phyloP scores from a whole-genome alignment of 1,140 invertebrate genomes.

The Coelopa frigida region DNA sequence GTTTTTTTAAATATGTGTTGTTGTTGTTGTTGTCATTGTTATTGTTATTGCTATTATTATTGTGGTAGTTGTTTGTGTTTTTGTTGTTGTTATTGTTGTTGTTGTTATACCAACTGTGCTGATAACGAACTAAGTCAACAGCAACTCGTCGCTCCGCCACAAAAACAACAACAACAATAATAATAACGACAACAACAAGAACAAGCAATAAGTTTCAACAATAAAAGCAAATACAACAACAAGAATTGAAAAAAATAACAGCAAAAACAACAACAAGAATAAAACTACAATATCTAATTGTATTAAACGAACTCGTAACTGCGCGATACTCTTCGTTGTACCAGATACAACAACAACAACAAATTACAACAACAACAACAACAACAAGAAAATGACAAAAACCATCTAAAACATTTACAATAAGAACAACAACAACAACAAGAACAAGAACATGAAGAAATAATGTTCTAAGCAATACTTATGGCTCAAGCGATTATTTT shows the following conservation, averaged over 20 bases:
- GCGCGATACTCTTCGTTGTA: neutral
- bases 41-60: neutral
- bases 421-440: too few species aligned
- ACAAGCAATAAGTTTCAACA: slow-evolving; percentile 1
- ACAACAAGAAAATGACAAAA: neutral
- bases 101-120: neutral
- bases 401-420: too few species aligned
- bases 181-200: slow-evolving; percentile 1
- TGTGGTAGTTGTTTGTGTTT: neutral
- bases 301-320: neutral
- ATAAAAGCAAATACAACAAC: slow-evolving; percentile 6
- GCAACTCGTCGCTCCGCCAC: neutral
- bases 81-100: slow-evolving; percentile 7
- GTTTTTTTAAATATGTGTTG: slow-evolving; percentile 1
- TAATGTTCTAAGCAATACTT: too few species aligned
- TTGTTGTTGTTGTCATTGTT: neutral
- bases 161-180: slow-evolving; percentile 3
- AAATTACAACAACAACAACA: neutral
- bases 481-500: too few species aligned
- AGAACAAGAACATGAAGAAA: too few species aligned
- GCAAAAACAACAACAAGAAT: neutral
- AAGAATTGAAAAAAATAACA: slow-evolving; percentile 5
- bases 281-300: slow-evolving; percentile 2
- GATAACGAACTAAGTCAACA: neutral
- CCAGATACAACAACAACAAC: neutral